These are phyloP conservation scores for Otolemur crassicaudatus DNA, from an alignment of 2,797 vertebrate species.

Conservation along the genomic window DNA sequence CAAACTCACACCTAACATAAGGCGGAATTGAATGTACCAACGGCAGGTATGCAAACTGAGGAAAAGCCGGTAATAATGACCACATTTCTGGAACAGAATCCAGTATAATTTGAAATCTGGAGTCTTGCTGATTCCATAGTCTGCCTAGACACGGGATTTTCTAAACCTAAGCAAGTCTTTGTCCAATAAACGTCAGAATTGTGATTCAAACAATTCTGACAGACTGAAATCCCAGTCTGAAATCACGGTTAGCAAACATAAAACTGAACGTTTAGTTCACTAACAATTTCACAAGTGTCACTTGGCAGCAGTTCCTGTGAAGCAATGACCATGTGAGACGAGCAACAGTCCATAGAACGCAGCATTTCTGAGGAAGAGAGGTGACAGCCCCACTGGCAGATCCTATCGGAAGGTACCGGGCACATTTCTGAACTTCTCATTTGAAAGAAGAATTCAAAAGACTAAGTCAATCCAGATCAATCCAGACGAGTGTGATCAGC, in stretches of 20 bases:
- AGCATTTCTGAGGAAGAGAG: background rate
- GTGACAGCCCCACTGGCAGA: background rate
- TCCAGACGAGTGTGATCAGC: background rate
- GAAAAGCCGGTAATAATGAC: background rate
- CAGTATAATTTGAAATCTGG: background rate
- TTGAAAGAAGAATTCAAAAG: background rate
- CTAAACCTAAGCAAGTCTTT: background rate
- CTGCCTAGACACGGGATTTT: background rate
- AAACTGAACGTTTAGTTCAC: background rate
- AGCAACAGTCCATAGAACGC: too few relatives aligned
- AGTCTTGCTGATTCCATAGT: background rate
- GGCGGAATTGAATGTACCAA: background rate
- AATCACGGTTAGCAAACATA: background rate
- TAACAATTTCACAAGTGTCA: background rate
- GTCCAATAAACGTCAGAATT: background rate
- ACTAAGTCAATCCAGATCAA: background rate
- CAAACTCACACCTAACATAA: background rate
- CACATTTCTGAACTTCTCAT: slow-evolving; percentile 10
- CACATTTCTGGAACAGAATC: background rate
- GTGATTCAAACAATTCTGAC: background rate
- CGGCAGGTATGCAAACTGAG: background rate
- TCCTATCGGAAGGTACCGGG: background rate
- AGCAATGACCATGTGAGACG: background rate
- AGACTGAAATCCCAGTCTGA: background rate
- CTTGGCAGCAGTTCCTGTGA: background rate